A percentile compares a stretch with the other conserved stretches of the same genome.
Conservation (phyloP, 2,113 vertebrate species). For the Atrichornis clamosus region DNA sequence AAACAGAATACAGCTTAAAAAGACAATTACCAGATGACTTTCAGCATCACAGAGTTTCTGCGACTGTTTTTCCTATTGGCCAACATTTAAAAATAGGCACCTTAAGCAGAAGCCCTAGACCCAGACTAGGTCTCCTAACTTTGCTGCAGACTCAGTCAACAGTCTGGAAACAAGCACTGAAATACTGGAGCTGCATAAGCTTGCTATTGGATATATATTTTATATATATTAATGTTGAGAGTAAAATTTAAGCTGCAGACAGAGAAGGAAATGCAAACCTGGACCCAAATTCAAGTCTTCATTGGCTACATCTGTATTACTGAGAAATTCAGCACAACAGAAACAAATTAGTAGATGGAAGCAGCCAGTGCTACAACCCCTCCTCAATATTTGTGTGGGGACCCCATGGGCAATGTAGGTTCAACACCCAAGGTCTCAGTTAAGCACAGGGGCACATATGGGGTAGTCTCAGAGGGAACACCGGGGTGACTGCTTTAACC, state of each 20-base stretch:
- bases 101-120: background rate
- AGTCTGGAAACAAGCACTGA: background rate
- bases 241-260: background rate
- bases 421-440: background rate
- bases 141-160: background rate
- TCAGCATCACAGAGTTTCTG: background rate
- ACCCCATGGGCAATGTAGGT: background rate
- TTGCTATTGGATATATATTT: background rate
- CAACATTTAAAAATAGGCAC: background rate
- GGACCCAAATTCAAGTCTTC: background rate
- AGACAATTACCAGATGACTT: background rate
- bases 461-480: background rate
- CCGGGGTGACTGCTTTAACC: accelerated
- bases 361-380: background rate
- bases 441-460: accelerated
- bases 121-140: background rate
- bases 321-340: background rate
- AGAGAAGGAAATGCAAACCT: background rate
- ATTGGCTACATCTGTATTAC: background rate
- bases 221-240: background rate
- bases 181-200: background rate
- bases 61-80: background rate
- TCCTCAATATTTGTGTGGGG: background rate
- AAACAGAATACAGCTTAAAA: background rate
- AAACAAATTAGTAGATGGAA: background rate